Conservation (phyloP, 2,113 vertebrate species). For the Chionis minor region DNA sequence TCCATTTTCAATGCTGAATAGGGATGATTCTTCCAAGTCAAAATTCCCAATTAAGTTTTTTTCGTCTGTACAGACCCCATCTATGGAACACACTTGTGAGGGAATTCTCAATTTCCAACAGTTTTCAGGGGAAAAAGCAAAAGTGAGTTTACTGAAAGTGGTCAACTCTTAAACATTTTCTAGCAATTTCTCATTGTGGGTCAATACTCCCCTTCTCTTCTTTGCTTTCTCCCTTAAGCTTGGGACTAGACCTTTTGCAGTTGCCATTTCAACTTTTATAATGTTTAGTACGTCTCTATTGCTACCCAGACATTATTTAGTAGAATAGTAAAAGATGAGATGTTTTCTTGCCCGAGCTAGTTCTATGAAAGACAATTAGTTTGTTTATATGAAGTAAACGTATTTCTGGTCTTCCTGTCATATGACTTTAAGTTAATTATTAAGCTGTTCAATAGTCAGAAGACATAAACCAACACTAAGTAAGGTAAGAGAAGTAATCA, state of each 20-base stretch:
- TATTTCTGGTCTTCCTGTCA: background rate
- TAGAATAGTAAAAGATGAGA: background rate
- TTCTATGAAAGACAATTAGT: background rate
- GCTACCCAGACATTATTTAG: background rate
- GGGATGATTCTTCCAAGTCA: background rate
- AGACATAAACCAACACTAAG: background rate
- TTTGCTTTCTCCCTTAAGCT: background rate
- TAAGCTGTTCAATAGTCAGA: background rate
- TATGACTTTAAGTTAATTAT: background rate
- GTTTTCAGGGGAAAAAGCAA: background rate
- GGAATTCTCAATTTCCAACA: background rate
- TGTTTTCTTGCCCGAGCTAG: background rate
- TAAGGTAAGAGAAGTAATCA: background rate
- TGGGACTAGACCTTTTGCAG: background rate
- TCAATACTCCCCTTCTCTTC: background rate
- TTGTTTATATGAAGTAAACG: background rate
- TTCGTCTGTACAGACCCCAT: background rate
- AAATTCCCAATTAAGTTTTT: background rate
- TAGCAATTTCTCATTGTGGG: background rate
- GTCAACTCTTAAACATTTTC: background rate
- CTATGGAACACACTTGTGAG: background rate
- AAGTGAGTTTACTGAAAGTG: background rate
- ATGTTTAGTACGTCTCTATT: background rate
- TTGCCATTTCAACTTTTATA: background rate
- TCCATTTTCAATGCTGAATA: background rate